Evolutionary conservation across 1,140 invertebrate genomes (phyloP).

Genomic region (Sinonovacula constricta): DNA sequence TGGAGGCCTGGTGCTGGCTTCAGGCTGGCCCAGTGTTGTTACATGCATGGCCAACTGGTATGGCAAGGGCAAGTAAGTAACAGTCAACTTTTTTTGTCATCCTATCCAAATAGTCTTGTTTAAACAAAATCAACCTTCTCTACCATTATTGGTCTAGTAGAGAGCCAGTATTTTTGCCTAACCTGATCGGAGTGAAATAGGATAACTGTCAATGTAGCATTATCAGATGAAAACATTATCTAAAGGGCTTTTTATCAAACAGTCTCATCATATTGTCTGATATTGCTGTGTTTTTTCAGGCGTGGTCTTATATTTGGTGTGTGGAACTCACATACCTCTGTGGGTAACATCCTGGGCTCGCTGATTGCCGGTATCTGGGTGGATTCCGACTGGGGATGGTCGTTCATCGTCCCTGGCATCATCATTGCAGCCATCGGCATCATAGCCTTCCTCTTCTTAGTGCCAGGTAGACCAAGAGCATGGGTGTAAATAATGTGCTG

Average conservation of each 20-base stretch:
- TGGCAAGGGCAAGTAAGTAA: constrained; percentile 86
- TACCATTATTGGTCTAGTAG: no score
- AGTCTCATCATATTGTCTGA: neutral
- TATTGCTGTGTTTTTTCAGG: constrained; percentile 67
- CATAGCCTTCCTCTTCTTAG: constrained; percentile 91
- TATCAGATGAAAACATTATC: neutral
- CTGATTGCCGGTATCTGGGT: constrained; percentile 92
- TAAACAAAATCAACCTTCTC: no score
- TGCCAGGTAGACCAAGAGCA: constrained; percentile 80
- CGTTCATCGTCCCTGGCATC: constrained; percentile 93
- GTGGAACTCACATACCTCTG: constrained; percentile 96
- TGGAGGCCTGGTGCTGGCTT: constrained; percentile 92
- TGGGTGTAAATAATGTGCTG: no score
- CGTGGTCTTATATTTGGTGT: constrained; percentile 95
- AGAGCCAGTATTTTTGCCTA: no score
- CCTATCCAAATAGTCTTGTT: no score
- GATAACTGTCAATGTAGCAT: neutral
- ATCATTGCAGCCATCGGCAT: constrained; percentile 89
- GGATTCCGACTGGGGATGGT: constrained; percentile 89
- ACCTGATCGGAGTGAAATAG: neutral
- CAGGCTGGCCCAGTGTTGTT: constrained; percentile 96
- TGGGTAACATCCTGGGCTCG: constrained; percentile 94
- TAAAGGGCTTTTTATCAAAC: neutral
- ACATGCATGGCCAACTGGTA: constrained; percentile 97
- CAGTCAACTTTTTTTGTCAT: no score